Evolutionary conservation across 2,797 vertebrate genomes (phyloP), one percentile per base, ranked within the genome.

Genomic region (Trachurus trachurus): DNA sequence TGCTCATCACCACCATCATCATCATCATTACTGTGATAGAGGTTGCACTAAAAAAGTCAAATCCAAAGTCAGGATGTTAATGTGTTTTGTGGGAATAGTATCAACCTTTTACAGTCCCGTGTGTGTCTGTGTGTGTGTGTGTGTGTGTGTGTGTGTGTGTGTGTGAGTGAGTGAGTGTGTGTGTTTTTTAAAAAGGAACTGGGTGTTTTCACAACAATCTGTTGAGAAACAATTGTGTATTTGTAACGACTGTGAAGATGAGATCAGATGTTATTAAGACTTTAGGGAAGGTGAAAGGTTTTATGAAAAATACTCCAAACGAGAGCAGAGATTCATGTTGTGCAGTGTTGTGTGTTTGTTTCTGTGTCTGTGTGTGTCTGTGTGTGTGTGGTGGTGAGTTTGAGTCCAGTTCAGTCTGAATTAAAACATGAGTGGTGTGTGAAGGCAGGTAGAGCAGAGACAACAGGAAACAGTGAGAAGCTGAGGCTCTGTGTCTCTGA

Each of bases 391-490:
- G 5, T 34, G 31, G 31, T 34, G 31, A 34, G 31, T 34, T 3
- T 1, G 10, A 69, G 17, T 69, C 9, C 19, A 1, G 4, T 16
- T 53, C 29, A 49, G 31, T 52, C 49, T 62, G 59, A 79, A 71
- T 39, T 69, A 44, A 81, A 64, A 26, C 9, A 52, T 45, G 45
- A 62, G 16, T 85, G 42, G 76, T 77, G 77, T 75, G 60, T 42
- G 71, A 81, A 82, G 22, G 37, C 59, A 54, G 57, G 50, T 76
- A 69, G 4, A 34, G 21, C 15, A 45, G 4, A 84, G 53, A 83
- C 66, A 82, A 87, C 78, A 81, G 83, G 79, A 90, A 85, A 71
- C 64, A 75, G 82, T 86, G 74, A 54, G 69, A 26, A 26, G 26
- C 63, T 64, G 2, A 15, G 0, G 19, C 37, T 52, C 7, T 19